These are phyloP conservation scores for Subanguina moxae DNA, from an alignment of 1,140 invertebrate genomes.

Conservation along the genomic window DNA sequence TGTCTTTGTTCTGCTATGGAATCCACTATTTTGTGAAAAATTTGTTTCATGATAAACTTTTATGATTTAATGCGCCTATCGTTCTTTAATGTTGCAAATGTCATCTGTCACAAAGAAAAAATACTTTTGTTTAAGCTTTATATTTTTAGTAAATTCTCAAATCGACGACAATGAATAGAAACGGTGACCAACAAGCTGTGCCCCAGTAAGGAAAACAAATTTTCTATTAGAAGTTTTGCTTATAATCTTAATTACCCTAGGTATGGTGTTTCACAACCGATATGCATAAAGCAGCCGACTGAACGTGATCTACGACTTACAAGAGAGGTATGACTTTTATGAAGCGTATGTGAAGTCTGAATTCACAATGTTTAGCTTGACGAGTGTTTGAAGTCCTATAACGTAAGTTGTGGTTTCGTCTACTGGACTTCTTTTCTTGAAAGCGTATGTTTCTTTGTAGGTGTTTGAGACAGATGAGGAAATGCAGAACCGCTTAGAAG, in stretches of 20 bases:
- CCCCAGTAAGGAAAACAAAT: not conserved
- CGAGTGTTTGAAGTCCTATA: constrained; percentile 35
- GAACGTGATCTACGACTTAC: constrained; percentile 36
- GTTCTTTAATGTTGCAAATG: too few species aligned
- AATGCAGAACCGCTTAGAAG: constrained; percentile 48
- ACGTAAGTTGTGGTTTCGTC: too few species aligned
- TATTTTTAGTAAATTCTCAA: too few species aligned
- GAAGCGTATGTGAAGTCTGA: not conserved
- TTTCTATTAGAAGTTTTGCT: not conserved
- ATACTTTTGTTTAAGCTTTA: too few species aligned
- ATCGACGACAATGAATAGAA: too few species aligned
- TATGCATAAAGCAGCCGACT: constrained; percentile 44
- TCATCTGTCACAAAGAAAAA: too few species aligned
- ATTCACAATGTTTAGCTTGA: constrained; percentile 40
- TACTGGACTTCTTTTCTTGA: too few species aligned
- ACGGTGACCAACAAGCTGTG: constrained; percentile 1
- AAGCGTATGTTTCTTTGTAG: too few species aligned
- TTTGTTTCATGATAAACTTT: too few species aligned
- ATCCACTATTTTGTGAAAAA: too few species aligned
- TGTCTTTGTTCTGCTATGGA: too few species aligned
- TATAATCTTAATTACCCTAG: constrained; percentile 17
- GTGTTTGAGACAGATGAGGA: constrained; percentile 53
- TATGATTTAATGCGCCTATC: too few species aligned
- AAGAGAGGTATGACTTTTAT: constrained; percentile 34
- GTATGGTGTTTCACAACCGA: constrained; percentile 53